Evolutionary conservation across 2,113 vertebrate species (phyloP), one percentile per base, ranked within the genome.

Genomic region (Barnardius zonarius): DNA sequence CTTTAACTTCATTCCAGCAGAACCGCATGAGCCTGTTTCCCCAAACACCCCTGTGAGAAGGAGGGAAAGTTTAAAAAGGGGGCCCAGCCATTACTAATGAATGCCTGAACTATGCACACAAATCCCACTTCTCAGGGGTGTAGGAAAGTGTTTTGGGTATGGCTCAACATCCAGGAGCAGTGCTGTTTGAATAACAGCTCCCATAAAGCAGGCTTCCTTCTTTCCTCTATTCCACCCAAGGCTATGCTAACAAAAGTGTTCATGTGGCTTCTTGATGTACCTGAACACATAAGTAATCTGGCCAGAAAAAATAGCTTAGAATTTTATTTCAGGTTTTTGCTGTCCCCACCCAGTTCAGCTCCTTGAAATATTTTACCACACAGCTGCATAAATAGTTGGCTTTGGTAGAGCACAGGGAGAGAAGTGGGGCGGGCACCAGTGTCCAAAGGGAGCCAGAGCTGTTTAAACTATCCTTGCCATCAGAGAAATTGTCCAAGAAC

Each of bases 331-430:
- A 18, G 3, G 15, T 93, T 95, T 61, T 20, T 93, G 61, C 92
- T 68, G 33, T 87, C 24, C 43, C 73, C 2, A 0, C 81, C 48
- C 33, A 13, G 55, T 68, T 90, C 51, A 64, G 23, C 16, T 90
- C 73, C 61, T 84, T 54, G 46, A 83, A 83, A 37, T 23, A 7
- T 70, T 77, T 94, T 59, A 63, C 55, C 83, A 81, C 55, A 67
- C 83, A 92, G 91, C 95, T 97, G 91, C 16, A 2, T 75, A 92
- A 97, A 95, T 61, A 91, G 80, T 86, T 91, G 80, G 25, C 69
- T 95, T 94, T 97, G 94, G 86, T 86, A 72, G 57, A 86, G 64
- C 17, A 33, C 13, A 48, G 43, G 35, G 59, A 81, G 49, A 66
- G 61, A 75, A 77, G 55, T 35, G 31, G 41, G 25, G 63, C 9